Percentiles rank a stretch among this genome's conserved stretches.
These are phyloP conservation scores for Drosophila imparisetae DNA, from an alignment of 2,888 invertebrate genomes.

Conservation along the genomic window DNA sequence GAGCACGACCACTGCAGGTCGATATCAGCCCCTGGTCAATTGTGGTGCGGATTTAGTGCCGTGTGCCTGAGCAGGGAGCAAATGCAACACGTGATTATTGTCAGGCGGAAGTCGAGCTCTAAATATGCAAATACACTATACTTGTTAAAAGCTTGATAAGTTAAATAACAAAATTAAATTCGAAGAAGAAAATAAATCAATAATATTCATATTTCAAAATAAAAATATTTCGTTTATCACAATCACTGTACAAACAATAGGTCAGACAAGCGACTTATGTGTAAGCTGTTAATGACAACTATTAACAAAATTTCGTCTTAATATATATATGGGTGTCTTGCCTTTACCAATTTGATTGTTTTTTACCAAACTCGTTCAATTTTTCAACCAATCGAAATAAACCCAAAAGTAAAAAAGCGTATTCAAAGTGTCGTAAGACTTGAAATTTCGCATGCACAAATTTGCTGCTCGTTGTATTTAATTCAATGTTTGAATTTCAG, in stretches of 20 bases:
- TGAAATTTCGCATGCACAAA: constrained; percentile 10
- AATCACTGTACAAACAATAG: not conserved
- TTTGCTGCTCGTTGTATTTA: constrained; percentile 44
- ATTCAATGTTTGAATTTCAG: constrained; percentile 57
- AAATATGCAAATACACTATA: constrained; percentile 14
- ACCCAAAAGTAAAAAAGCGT: constrained; percentile 24
- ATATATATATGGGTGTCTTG: not conserved
- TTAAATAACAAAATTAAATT: not conserved
- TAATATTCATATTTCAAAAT: not conserved
- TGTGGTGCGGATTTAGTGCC: constrained; percentile 43
- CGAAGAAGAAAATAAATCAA: not conserved
- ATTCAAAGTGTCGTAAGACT: constrained; percentile 22
- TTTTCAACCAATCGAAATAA: not conserved
- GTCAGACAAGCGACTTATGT: not conserved
- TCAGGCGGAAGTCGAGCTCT: constrained; percentile 48
- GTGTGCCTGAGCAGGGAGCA: constrained; percentile 44
- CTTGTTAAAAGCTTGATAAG: not conserved
- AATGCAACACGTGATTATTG: constrained; percentile 73
- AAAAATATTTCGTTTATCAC: not conserved
- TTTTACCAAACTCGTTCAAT: not conserved
- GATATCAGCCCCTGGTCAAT: constrained; percentile 64
- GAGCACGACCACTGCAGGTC: constrained; percentile 40
- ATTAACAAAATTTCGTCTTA: not conserved
- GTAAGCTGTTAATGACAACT: not conserved
- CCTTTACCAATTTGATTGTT: not conserved